Evolutionary conservation across 2,113 vertebrate species (phyloP), one percentile per base, ranked within the genome.

Genomic region (Maccullochella peelii): DNA sequence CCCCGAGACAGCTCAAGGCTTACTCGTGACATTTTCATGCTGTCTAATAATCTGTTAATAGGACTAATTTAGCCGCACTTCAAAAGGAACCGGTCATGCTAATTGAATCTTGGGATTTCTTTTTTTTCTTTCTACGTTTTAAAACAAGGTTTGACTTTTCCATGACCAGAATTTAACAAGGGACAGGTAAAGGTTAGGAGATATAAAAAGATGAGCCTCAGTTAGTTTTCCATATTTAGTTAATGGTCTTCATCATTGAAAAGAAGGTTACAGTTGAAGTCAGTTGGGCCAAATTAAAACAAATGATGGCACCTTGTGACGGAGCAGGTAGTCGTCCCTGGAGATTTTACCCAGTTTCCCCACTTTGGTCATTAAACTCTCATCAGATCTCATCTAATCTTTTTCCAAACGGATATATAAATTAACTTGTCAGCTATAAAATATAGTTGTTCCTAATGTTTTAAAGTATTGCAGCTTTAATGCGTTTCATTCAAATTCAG

Each of bases 21-120:
- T 66, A 71, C 65, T 33, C 1, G 0, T 79, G 83, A 88, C 84
- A 79, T 79, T 84, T 88, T 86, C 78, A 86, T 73, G 36, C 78
- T 16, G 8, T 15, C 80, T 73, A 57, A 62, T 80, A 61, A 87
- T 77, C 76, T 67, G 63, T 15, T 88, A 86, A 90, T 75, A 20
- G 16, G 59, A 63, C 80, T 76, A 10, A 84, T 81, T 86, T 52
- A 78, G 76, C 55, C 0, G 42, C 79, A 82, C 1, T 77, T 52
- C 27, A 33, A 49, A 4, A 73, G 59, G 66, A 76, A 65, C 52
- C 44, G 21, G 55, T 78, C 61, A n/a, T 12, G 62, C 18, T 71
- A 49, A 67, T 25, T 47, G 55, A 55, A 78, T 83, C 49, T n/a
- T 27, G n/a, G 50, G 69, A 74, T 30, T 71, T 84, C 30, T 52